Base-by-base conservation (phyloP, 2,888 invertebrate genomes). In the Zhengitettix transpicula region DNA sequence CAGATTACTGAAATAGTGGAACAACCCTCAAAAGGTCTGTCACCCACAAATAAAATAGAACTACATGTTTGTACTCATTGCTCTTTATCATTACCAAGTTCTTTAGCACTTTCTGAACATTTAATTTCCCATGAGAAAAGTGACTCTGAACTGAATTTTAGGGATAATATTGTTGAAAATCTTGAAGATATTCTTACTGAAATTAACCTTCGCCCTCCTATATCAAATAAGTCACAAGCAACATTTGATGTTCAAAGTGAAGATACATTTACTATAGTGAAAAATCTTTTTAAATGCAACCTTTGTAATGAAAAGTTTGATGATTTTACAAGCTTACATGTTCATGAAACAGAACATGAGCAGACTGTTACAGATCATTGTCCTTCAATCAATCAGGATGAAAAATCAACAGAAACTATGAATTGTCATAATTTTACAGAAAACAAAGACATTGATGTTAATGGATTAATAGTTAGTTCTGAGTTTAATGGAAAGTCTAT, bases 131-230 rank as follows among this genome's bases (percentile, higher is more conserved):
- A 53, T 53, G 17, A 53, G 53, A 53, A 12, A 16, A 28, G 7
- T 28, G 28, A 28, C 7, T 28, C 28, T 28, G 28, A 28, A 28
- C 28, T 28, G 28, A 28, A 28, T 28, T 28, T 28, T 28, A 28
- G 28, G 28, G 28, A 28, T 28, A 28, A 28, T 28, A 28, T 28
- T 42, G 61, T 59, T 44, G 55, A 51, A 15, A 58, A 52, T 57
- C 51, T 62, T 10, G 62, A 62, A 58, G 56, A 62, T 28, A 62
- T 62, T 58, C 56, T 62, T 28, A 28, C 28, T 58, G 60, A 62
- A 58, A 60, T 54, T 16, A 57, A 60, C 28, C 52, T 60, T 52
- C 42, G 58, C 53, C 40, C 41, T 53, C 15, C 40, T 16, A 55
- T 55, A 12, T 44, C 56, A 42, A 53, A 57, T 16, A 42, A 59